These are phyloP conservation scores for Candidula unifasciata DNA, from an alignment of 2,888 invertebrate genomes.

Conservation along the genomic window DNA sequence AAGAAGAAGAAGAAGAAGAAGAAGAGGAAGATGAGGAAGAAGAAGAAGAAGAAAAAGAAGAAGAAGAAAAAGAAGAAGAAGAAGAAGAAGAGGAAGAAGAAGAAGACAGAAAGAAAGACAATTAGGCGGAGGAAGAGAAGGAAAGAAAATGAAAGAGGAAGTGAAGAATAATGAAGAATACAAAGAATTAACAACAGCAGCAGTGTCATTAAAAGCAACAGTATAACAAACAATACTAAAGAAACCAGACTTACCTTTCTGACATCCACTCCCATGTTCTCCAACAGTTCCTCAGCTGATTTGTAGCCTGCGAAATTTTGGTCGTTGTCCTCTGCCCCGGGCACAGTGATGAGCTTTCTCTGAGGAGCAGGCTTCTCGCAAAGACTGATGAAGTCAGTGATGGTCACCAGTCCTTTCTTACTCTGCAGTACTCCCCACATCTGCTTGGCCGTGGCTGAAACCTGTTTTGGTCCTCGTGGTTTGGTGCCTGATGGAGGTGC, in stretches of 20 bases:
- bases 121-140: not conserved
- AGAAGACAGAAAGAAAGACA: conserved; percentile 9
- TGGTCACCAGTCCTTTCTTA: conserved; percentile 72
- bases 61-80: conserved; percentile 6
- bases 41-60: conserved; percentile 15
- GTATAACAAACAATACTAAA: too few species aligned
- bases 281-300: conserved; percentile 93
- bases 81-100: conserved; percentile 14
- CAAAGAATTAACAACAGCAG: too few species aligned
- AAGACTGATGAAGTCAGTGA: conserved; percentile 71
- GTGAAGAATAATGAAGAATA: not conserved
- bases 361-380: conserved; percentile 67
- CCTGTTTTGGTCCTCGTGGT: conserved; percentile 59
- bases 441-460: conserved; percentile 62
- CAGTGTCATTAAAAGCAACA: too few species aligned
- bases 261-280: conserved; percentile 75
- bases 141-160: not conserved
- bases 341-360: conserved; percentile 68
- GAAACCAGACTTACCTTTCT: conserved; percentile 66
- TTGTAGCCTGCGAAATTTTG: conserved; percentile 88
- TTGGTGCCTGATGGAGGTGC: conserved; percentile 56
- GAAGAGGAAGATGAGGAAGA: conserved; percentile 6
- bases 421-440: conserved; percentile 68
- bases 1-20: not conserved
- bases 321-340: conserved; percentile 69